Base-by-base conservation (phyloP, 2,888 invertebrate species). In the Agonopterix heracliana region DNA sequence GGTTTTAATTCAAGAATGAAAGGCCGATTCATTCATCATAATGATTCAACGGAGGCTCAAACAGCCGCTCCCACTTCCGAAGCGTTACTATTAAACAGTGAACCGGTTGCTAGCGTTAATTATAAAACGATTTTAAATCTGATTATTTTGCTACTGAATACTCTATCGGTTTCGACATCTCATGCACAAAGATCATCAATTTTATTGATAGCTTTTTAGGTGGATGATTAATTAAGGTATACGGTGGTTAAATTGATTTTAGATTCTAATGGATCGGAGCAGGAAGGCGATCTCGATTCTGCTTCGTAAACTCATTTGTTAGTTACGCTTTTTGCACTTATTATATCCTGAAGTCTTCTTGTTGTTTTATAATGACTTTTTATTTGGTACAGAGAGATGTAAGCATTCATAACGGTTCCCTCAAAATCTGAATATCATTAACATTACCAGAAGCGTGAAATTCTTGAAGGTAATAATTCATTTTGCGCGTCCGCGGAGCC, bases 21-120 rank as follows among this genome's bases (percentile, higher is more conserved):
- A 77, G 78, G 68, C 72, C 80, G 77, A 84, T 83, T 85, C 83
- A 87, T 87, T 82, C 78, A 82, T 81, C 74, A 76, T 84, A 85
- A 87, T 81, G 82, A 84, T 70, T 75, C 72, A 71, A 74, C 74
- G 69, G 69, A 59, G 63, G 58, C 63, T 64, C 64, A 62, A 68
- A 61, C 64, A 57, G 64, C 70, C 71, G 74, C 72, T 74, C 71
- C 74, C 67, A 74, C 78, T 78, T 78, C 79, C 73, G 74, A 78
- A 68, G 66, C 74, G 70, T 77, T 71, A 71, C 68, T 73, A 66
- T 64, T 66, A 63, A 68, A 43, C 41, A 38, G 9, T 17, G 55
- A 68, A 88, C 86, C 83, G 82, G 87, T 87, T 71, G 59, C 57
- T 61, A 65, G 74, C 77, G 77, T 81, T 82, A 82, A 86, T 86